Conservation (phyloP, 2,888 invertebrate species). For the Orthosia cruda region DNA sequence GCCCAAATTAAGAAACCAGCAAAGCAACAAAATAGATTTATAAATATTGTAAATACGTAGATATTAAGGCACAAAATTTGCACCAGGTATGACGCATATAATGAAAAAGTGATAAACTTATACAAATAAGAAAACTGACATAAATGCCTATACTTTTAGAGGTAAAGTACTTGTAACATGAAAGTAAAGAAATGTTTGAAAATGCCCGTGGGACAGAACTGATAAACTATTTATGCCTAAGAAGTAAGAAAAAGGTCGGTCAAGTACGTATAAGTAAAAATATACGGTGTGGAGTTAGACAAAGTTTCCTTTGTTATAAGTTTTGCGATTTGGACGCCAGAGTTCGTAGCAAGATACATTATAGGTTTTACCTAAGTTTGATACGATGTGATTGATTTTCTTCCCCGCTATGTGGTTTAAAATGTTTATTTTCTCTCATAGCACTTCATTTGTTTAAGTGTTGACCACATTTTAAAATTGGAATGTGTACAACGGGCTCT, state of each 20-base stretch:
- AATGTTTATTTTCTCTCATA: not conserved
- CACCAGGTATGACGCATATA: not conserved
- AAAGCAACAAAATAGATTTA: not conserved
- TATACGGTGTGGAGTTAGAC: conserved; percentile 15
- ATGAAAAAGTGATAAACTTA: not conserved
- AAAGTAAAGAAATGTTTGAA: conserved; percentile 4
- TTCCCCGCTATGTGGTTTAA: not conserved
- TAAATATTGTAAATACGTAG: not conserved
- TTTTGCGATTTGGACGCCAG: conserved; percentile 7
- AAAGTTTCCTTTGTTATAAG: conserved; percentile 52
- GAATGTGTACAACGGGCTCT: not conserved
- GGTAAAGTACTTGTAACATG: not conserved
- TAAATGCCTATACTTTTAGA: not conserved
- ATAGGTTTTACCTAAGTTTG: conserved; percentile 11
- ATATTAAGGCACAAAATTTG: not conserved
- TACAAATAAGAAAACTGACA: not conserved
- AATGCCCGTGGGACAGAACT: conserved; percentile 9
- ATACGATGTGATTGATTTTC: conserved; percentile 12
- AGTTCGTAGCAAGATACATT: conserved; percentile 21
- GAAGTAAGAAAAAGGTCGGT: conserved; percentile 41
- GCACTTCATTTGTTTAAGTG: not conserved
- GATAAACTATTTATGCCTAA: conserved; percentile 42
- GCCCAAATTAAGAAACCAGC: not conserved
- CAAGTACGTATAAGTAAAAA: conserved; percentile 26
- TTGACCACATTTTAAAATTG: not conserved